A percentile compares a stretch with the other conserved stretches of the same genome.
Evolutionary conservation across 2,113 vertebrate species (phyloP).

Genomic region (Struthidea cinerea): DNA sequence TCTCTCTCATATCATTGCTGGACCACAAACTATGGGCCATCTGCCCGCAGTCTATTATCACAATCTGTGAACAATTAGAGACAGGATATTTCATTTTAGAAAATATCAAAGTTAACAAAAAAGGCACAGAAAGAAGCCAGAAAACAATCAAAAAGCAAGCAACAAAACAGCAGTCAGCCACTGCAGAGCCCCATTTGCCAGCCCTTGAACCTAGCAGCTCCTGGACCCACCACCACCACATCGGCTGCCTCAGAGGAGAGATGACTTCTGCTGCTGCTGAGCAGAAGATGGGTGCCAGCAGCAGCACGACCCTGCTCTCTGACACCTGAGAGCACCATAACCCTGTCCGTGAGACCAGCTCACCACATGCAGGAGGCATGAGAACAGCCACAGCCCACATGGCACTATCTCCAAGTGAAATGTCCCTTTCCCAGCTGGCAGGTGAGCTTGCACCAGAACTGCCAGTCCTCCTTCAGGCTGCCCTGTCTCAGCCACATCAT

Average conservation of each 20-base stretch:
- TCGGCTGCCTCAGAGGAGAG: background rate
- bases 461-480: background rate
- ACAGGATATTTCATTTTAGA: conserved; percentile 3
- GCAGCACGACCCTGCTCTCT: background rate
- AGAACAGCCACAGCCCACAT: background rate
- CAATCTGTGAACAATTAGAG: conserved; percentile 39
- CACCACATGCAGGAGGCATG: background rate
- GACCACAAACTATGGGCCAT: conserved; percentile 36
- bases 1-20: background rate
- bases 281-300: background rate
- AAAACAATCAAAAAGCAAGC: background rate
- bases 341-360: background rate
- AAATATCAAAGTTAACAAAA: conserved; percentile 14
- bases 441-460: background rate
- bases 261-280: background rate
- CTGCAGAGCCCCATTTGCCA: background rate
- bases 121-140: background rate
- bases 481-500: background rate
- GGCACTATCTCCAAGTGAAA: background rate
- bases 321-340: background rate
- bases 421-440: background rate
- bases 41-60: conserved; percentile 1
- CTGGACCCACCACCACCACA: background rate
- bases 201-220: background rate
- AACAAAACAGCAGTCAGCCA: background rate